Conservation (phyloP, 2,888 invertebrate species). For the Zonitis immaculata region DNA sequence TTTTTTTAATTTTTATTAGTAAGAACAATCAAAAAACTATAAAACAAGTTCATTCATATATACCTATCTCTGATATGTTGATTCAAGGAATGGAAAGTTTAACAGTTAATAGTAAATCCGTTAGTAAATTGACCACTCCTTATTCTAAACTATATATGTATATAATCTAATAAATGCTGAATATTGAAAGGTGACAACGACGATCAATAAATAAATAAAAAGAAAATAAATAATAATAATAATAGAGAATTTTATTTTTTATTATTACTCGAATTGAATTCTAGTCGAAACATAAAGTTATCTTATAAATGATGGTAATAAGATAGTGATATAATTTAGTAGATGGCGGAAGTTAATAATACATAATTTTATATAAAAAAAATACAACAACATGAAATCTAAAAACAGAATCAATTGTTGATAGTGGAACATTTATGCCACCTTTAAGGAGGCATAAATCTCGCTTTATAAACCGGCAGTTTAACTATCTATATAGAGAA, state of each 20-base stretch:
- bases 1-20: too few relatives aligned
- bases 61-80: not conserved
- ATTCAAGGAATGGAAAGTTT: not conserved
- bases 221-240: not conserved
- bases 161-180: not conserved
- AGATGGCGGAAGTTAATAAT: conserved; percentile 2
- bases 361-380: too few relatives aligned
- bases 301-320: too few relatives aligned
- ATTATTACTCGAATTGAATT: too few relatives aligned
- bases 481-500: too few relatives aligned
- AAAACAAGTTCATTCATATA: not conserved
- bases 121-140: not conserved
- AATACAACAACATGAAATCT: conserved; percentile 18
- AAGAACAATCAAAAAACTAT: too few relatives aligned
- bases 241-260: too few relatives aligned
- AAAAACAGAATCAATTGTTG: conserved; percentile 38
- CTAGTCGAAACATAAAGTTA: too few relatives aligned
- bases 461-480: conserved; percentile 37
- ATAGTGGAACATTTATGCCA: conserved; percentile 41
- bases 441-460: conserved; percentile 44
- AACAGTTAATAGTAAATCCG: not conserved
- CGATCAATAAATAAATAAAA: not conserved
- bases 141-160: too few relatives aligned
- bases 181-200: not conserved
- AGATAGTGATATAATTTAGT: not conserved